Evolutionary conservation across 2,888 invertebrate genomes (phyloP), one percentile per base, ranked within the genome.

Genomic region (Arrhopalites spinosus): DNA sequence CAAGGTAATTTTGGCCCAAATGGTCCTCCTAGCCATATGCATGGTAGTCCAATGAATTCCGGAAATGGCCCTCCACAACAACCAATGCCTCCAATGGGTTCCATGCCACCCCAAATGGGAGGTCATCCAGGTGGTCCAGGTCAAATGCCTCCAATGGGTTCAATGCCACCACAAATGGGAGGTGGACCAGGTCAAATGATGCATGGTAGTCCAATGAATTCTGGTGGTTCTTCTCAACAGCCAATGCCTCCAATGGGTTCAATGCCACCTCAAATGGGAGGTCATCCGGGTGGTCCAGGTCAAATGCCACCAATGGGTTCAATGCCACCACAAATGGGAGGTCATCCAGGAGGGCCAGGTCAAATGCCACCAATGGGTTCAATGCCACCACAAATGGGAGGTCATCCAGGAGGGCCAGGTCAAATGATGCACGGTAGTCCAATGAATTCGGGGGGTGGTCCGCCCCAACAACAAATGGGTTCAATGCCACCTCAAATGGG

Each of bases 401-500:
- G 77, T 50, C 72, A 77, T 30, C 75, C 75, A 8, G 64, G 74
- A 63, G 77, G 78, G 59, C 78, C 78, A 30, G 73, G 75, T 63
- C 77, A 77, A 67, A 79, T 77, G 76, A 78, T 78, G 74, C 79
- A 81, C 59, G 82, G 81, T 66, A 25, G 15, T 7, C 83, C 80
- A 73, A 78, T 73, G 73, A 80, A 75, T n/a, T 81, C 84, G 82
- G 80, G 81, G 70, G 81, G 83, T 13, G 81, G 79, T 78, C 78
- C 79, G 63, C 77, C 77, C 30, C 81, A 80, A 36, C 79, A 82
- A 8, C 81, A 81, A 13, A 82, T 83, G 83, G 77, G 79, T 59
- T 80, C 80, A 20, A 75, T 76, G 30, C 53, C 73, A 70, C 77
- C 74, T 73, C 69, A 76, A 59, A 25, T 50, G 25, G 66, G 63